Evolutionary conservation across 2,888 invertebrate genomes (phyloP).

Genomic region (Drosophila mayaguana): DNA sequence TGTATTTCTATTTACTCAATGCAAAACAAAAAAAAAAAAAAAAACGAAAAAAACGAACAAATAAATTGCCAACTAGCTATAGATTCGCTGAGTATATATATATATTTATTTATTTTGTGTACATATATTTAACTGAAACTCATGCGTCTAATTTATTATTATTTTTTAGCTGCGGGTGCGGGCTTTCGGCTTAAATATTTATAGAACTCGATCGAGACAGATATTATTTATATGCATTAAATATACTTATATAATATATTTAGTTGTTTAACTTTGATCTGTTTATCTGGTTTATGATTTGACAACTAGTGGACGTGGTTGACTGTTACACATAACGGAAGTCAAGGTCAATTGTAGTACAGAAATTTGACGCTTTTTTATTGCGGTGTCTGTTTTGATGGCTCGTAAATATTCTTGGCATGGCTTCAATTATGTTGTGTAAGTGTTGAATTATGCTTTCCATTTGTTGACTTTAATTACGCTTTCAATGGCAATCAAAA

Average conservation of each 20-base stretch:
- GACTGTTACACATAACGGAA: neutral
- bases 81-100: neutral
- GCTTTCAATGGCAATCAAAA: slow-evolving; percentile 59
- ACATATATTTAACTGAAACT: slow-evolving; percentile 17
- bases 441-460: slow-evolving; percentile 29
- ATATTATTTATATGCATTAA: slow-evolving; percentile 4
- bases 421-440: slow-evolving; percentile 27
- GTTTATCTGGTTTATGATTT: slow-evolving; percentile 37
- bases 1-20: slow-evolving; percentile 51
- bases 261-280: slow-evolving; percentile 4
- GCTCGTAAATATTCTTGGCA: slow-evolving; percentile 15
- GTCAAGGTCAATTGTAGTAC: slow-evolving; percentile 1
- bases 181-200: slow-evolving; percentile 39
- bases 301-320: neutral
- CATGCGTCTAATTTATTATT: slow-evolving; percentile 62
- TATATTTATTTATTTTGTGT: neutral
- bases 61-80: slow-evolving; percentile 8
- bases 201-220: slow-evolving; percentile 55
- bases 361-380: slow-evolving; percentile 1
- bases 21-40: slow-evolving; percentile 24
- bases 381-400: slow-evolving; percentile 21
- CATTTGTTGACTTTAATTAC: slow-evolving; percentile 49
- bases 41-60: slow-evolving; percentile 1
- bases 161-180: slow-evolving; percentile 31
- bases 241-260: neutral